A percentile compares a stretch with the other conserved stretches of the same genome.
Evolutionary conservation across 2,888 invertebrate species (phyloP).

Genomic region (Leucophenga maculata): DNA sequence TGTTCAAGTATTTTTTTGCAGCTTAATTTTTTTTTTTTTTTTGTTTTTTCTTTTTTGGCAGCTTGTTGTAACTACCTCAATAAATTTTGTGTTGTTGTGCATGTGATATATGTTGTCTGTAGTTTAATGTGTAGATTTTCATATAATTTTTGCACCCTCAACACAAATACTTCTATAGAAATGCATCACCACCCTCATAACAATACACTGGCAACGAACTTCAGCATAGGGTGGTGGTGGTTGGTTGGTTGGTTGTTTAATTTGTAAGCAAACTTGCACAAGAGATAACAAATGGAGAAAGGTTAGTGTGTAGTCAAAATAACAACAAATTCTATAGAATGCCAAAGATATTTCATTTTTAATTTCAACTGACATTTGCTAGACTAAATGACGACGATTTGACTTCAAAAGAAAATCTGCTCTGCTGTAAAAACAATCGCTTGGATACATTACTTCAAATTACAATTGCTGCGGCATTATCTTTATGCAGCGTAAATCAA

Average conservation of each 20-base stretch:
- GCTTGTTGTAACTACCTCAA: constrained; percentile 58
- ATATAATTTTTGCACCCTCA: constrained; percentile 16
- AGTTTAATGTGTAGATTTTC: constrained; percentile 5
- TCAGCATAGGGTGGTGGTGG: constrained; percentile 37
- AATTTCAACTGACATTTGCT: not conserved
- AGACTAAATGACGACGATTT: not conserved
- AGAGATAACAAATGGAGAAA: constrained; percentile 54
- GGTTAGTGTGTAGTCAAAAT: constrained; percentile 49
- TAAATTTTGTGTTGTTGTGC: constrained; percentile 58
- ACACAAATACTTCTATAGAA: not conserved
- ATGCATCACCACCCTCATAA: constrained; percentile 34
- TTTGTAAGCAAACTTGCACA: constrained; percentile 35
- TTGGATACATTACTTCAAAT: not conserved
- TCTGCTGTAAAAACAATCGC: not conserved
- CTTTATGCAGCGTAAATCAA: too few relatives aligned
- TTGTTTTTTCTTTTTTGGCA: constrained; percentile 29
- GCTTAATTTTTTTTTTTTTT: constrained; percentile 24
- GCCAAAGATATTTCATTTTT: not conserved
- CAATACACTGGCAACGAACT: not conserved
- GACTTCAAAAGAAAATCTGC: too few relatives aligned
- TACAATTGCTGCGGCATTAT: not conserved
- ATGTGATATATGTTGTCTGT: constrained; percentile 5
- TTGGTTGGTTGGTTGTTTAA: too few relatives aligned
- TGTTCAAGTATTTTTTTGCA: constrained; percentile 35
- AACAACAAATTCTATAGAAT: not conserved